A percentile compares a stretch with the other conserved stretches of the same genome.
These are phyloP conservation scores for Corella eumyota DNA, from an alignment of 23 tunicate species.

Conservation along the genomic window DNA sequence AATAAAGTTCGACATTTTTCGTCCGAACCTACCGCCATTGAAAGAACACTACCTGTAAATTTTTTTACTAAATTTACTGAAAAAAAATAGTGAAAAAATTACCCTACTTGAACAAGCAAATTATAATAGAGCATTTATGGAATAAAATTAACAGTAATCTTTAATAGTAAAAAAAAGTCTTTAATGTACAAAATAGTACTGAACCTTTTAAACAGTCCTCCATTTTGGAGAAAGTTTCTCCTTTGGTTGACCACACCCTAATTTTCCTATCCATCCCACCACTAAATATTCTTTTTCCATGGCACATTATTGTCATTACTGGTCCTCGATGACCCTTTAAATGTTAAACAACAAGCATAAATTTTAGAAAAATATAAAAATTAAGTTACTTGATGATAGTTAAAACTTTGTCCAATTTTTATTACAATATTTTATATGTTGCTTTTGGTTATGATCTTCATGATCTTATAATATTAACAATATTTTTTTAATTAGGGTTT, in stretches of 20 bases:
- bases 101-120: too few relatives aligned
- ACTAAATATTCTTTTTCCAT: conserved; percentile 54
- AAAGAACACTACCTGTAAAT: conserved; percentile 38
- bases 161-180: background rate
- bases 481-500: background rate
- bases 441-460: background rate
- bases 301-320: conserved; percentile 30
- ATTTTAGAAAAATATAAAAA: background rate
- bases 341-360: background rate
- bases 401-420: background rate
- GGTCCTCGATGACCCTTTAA: conserved; percentile 72
- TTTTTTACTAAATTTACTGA: too few relatives aligned
- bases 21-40: conserved; percentile 31
- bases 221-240: conserved; percentile 58
- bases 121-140: too few relatives aligned
- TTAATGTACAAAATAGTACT: background rate
- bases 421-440: background rate
- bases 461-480: background rate
- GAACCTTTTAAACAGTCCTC: conserved; percentile 33
- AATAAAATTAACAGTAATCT: background rate
- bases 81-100: too few relatives aligned
- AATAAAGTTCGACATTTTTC: conserved; percentile 30
- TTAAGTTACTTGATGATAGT: background rate
- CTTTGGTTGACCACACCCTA: conserved; percentile 39
- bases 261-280: conserved; percentile 58